Percentiles rank a stretch among this genome's conserved stretches.
Conservation (phyloP, 2,797 vertebrate species). For the Discoglossus pictus region DNA sequence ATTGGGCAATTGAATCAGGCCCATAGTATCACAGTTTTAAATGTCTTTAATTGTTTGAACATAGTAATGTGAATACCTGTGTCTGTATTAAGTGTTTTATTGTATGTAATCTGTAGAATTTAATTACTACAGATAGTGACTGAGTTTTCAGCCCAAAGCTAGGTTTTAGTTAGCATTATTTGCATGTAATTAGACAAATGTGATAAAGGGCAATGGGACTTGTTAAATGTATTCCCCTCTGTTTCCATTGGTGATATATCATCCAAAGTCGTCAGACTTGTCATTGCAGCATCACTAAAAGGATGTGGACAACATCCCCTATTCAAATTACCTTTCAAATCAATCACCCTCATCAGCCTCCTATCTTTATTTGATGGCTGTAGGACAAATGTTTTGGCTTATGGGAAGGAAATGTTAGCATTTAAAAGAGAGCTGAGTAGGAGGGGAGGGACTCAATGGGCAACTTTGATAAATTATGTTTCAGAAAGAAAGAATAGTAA, state of each 20-base stretch:
- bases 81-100: no score
- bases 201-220: constrained; percentile 55
- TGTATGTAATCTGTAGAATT: constrained; percentile 35
- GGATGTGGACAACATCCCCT: constrained; percentile 58
- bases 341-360: constrained; percentile 59
- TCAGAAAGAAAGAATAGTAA: constrained; percentile 37
- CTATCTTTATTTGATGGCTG: constrained; percentile 54
- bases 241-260: constrained; percentile 55
- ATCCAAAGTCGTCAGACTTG: constrained; percentile 55
- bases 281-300: constrained; percentile 56
- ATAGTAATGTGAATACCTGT: no score
- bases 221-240: constrained; percentile 62
- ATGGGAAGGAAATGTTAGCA: constrained; percentile 54
- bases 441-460: constrained; percentile 37
- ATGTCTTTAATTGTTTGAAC: no score
- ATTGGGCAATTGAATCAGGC: no score
- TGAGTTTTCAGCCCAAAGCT: constrained; percentile 40
- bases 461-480: constrained; percentile 53
- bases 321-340: constrained; percentile 62
- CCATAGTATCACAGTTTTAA: no score
- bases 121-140: constrained; percentile 46
- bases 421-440: constrained; percentile 52
- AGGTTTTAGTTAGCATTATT: constrained; percentile 44
- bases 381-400: constrained; percentile 61
- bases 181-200: constrained; percentile 49